Conservation (phyloP, 2,113 vertebrate genomes). For the Stomatorhinus ivindoensis region DNA sequence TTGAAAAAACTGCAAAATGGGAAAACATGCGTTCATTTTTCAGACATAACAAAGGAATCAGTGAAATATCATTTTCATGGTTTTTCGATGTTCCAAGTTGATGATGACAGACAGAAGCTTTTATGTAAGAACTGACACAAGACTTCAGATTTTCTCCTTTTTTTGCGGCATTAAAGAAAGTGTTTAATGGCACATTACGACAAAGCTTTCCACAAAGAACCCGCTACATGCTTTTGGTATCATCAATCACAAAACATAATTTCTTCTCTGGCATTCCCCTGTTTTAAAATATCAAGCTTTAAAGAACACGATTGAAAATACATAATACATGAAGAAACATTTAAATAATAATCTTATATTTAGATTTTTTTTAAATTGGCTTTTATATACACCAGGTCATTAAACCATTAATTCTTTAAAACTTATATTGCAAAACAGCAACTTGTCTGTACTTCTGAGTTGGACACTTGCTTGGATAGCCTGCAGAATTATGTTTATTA, state of each 20-base stretch:
- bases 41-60: not conserved
- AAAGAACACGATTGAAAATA: not conserved
- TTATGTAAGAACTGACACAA: not conserved
- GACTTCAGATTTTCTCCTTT: not conserved
- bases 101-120: not conserved
- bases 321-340: slow-evolving; percentile 3
- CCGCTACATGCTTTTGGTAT: not conserved
- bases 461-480: not conserved
- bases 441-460: not conserved
- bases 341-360: slow-evolving; percentile 2
- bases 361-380: not conserved
- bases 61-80: slow-evolving; percentile 11
- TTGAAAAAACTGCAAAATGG: not conserved
- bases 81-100: slow-evolving; percentile 1
- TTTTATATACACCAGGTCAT: slow-evolving; percentile 1
- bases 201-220: slow-evolving; percentile 5
- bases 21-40: not conserved
- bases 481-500: not conserved
- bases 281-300: not conserved
- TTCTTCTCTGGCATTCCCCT: not conserved
- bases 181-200: slow-evolving; percentile 1
- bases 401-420: not conserved
- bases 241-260: not conserved
- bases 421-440: not conserved
- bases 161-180: not conserved